These are phyloP conservation scores for Hesperia comma DNA, from an alignment of 2,888 invertebrate species.

Conservation along the genomic window DNA sequence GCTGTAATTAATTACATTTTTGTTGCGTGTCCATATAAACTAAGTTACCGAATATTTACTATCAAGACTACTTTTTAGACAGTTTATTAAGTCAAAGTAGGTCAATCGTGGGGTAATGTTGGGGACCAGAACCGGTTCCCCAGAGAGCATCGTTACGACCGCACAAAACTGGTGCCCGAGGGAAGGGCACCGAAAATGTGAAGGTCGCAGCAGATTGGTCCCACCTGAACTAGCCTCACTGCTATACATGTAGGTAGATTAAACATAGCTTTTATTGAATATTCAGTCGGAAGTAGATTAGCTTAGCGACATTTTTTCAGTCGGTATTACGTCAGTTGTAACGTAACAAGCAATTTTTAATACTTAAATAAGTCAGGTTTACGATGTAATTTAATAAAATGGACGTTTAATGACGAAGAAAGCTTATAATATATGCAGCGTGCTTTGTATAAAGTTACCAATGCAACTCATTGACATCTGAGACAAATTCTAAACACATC, in stretches of 20 bases:
- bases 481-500: neutral
- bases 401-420: neutral
- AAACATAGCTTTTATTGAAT: constrained; percentile 70
- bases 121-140: constrained; percentile 64
- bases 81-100: constrained; percentile 61
- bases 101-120: constrained; percentile 67
- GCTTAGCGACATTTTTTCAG: neutral
- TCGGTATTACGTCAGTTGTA: neutral
- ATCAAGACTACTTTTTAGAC: constrained; percentile 33
- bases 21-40: neutral
- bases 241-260: constrained; percentile 64
- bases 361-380: no score
- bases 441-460: neutral
- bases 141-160: constrained; percentile 62
- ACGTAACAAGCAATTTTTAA: neutral
- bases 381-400: neutral
- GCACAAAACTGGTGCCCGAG: constrained; percentile 64
- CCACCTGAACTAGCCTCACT: constrained; percentile 74
- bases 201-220: constrained; percentile 75
- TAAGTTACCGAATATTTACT: neutral
- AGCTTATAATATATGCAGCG: no score
- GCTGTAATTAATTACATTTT: no score
- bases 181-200: constrained; percentile 70
- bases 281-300: constrained; percentile 3
- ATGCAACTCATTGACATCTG: neutral